Conservation (phyloP, 2,888 invertebrate species). For the Lasioglossum morio region DNA sequence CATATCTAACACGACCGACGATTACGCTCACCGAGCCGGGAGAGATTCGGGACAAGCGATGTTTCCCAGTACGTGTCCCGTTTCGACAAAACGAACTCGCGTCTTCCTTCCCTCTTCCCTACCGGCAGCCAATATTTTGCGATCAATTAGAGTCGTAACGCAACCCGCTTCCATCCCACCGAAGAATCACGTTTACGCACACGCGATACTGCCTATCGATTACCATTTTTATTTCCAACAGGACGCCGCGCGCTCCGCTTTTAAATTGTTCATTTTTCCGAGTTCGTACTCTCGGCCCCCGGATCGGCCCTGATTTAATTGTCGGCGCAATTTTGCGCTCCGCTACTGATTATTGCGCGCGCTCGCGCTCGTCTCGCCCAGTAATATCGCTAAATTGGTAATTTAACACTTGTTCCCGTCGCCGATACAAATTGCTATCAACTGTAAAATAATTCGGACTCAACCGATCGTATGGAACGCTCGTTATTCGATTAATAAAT, state of each 20-base stretch:
- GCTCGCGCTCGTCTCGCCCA: neutral
- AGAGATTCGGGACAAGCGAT: conserved; percentile 27
- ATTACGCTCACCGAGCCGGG: conserved; percentile 42
- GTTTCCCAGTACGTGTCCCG: conserved; percentile 27
- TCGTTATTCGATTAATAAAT: conserved; percentile 6
- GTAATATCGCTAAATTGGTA: conserved; percentile 32
- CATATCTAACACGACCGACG: conserved; percentile 55
- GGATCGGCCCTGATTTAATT: conserved; percentile 3
- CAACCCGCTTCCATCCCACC: no score
- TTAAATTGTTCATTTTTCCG: neutral
- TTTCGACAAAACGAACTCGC: conserved; percentile 5
- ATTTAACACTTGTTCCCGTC: conserved; percentile 22
- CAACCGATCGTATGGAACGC: conserved; percentile 1
- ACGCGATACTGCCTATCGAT: neutral
- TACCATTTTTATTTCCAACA: neutral
- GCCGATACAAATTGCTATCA: neutral
- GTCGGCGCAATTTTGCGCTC: neutral
- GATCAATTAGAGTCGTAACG: conserved; percentile 12
- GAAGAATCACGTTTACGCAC: neutral
- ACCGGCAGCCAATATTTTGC: neutral
- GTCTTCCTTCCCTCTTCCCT: conserved; percentile 1
- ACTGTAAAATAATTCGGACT: conserved; percentile 29
- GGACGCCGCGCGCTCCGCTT: neutral
- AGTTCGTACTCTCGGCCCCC: neutral
- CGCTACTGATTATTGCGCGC: neutral